phyloP scores from a whole-genome alignment of 2,888 invertebrate genomes.

The Scrobipalpa atriplicella region DNA sequence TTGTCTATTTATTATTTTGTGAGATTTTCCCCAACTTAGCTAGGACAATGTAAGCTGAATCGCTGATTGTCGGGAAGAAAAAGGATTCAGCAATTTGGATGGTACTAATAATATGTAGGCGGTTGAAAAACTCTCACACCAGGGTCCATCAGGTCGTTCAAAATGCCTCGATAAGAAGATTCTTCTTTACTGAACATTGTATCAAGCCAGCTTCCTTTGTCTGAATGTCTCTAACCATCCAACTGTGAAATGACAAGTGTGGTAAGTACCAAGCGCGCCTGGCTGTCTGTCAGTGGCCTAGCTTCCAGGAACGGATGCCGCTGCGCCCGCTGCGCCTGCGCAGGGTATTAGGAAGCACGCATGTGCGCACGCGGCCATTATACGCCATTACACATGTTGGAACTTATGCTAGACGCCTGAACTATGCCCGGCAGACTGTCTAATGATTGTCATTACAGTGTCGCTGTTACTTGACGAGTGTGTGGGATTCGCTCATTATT shows the following conservation, averaged over 20 bases:
- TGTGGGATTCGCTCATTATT: neutral
- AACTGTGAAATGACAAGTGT: slow-evolving; percentile 3
- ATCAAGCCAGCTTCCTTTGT: neutral
- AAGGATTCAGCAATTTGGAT: too few species aligned
- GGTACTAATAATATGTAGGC: too few species aligned
- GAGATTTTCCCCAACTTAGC: too few species aligned
- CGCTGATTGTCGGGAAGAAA: too few species aligned
- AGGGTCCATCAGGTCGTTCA: too few species aligned
- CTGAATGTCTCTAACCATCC: neutral
- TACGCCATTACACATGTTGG: slow-evolving; percentile 45
- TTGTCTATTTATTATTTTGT: too few species aligned
- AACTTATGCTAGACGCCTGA: slow-evolving; percentile 25
- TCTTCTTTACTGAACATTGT: too few species aligned
- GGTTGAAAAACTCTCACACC: too few species aligned
- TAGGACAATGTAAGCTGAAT: too few species aligned
- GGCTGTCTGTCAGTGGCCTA: slow-evolving; percentile 48
- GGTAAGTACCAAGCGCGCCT: slow-evolving; percentile 37
- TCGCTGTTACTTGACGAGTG: neutral
- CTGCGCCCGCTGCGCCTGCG: slow-evolving; percentile 55
- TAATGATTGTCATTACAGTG: slow-evolving; percentile 23
- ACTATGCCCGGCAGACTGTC: slow-evolving; percentile 27
- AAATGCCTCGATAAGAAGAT: too few species aligned
- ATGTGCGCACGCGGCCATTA: slow-evolving; percentile 44
- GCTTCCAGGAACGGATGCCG: slow-evolving; percentile 65
- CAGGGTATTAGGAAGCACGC: slow-evolving; percentile 36